Percentiles rank a stretch among this genome's conserved stretches.
These are phyloP conservation scores for Tolypeutes matacus DNA, from an alignment of 2,797 vertebrate species.

Conservation along the genomic window DNA sequence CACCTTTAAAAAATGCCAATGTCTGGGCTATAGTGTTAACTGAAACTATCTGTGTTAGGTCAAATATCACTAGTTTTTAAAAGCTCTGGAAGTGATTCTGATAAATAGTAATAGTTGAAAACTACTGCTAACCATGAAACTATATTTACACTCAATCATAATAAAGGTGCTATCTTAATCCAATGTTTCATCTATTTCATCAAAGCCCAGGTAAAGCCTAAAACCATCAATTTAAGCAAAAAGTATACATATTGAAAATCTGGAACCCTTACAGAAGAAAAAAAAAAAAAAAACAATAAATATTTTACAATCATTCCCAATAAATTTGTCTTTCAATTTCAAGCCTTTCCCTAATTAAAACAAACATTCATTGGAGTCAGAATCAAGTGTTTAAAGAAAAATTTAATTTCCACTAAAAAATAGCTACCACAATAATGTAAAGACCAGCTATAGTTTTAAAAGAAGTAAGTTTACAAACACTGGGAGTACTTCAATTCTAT, in stretches of 20 bases:
- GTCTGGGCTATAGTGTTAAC: not conserved
- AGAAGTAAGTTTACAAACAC: not conserved
- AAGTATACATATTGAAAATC: not conserved
- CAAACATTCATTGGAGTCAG: not conserved
- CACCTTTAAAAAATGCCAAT: not conserved
- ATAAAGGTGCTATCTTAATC: not conserved
- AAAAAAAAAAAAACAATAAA: not conserved
- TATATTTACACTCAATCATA: not conserved
- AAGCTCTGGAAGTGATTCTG: not conserved
- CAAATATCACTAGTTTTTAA: not conserved
- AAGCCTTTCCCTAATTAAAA: conserved; percentile 6
- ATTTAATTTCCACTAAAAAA: not conserved
- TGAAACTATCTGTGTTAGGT: not conserved
- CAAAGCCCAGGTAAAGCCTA: not conserved
- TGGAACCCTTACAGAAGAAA: not conserved
- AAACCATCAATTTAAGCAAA: not conserved
- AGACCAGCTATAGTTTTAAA: not conserved
- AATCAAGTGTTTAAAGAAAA: conserved; percentile 11
- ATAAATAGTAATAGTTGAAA: not conserved
- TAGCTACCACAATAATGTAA: not conserved
- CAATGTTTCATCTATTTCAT: not conserved
- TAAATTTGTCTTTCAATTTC: not conserved
- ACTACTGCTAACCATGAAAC: not conserved
- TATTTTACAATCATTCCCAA: not conserved
- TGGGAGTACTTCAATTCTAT: not conserved